Percentiles rank a stretch among this genome's conserved stretches.
Conservation (phyloP, 92 coral and sea anemone species). For the Actinernus sp. region DNA sequence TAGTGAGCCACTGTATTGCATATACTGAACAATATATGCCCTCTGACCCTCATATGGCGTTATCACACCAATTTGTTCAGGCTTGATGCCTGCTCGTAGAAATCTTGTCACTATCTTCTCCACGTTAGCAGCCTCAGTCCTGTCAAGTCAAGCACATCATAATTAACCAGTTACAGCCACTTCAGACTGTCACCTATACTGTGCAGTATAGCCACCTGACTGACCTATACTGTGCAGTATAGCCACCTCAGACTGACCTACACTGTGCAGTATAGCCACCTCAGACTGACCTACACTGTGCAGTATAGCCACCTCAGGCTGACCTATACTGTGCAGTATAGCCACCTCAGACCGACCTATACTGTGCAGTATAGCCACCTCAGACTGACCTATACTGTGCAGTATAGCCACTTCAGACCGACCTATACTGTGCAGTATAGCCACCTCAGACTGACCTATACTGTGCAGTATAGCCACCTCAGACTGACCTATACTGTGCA, state of each 20-base stretch:
- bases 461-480: too few species aligned
- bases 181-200: background rate
- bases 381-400: too few species aligned
- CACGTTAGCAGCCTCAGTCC: conserved; percentile 99
- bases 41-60: conserved; percentile 99
- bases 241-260: too few species aligned
- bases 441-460: too few species aligned
- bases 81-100: conserved; percentile 97
- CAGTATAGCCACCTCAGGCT: background rate
- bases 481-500: too few species aligned
- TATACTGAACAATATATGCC: conserved; percentile 98
- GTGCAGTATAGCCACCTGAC: background rate
- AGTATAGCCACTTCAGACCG: too few species aligned
- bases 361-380: too few species aligned
- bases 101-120: conserved; percentile 98
- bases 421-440: too few species aligned
- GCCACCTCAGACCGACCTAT: too few species aligned
- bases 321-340: background rate
- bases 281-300: too few species aligned
- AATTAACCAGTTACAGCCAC: background rate
- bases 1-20: conserved; percentile 99
- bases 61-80: conserved; percentile 98
- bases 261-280: too few species aligned
- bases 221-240: too few species aligned
- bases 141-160: conserved; percentile 2